Evolutionary conservation across 2,113 vertebrate genomes (phyloP), one percentile per base, ranked within the genome.

Genomic region (Murina feae): DNA sequence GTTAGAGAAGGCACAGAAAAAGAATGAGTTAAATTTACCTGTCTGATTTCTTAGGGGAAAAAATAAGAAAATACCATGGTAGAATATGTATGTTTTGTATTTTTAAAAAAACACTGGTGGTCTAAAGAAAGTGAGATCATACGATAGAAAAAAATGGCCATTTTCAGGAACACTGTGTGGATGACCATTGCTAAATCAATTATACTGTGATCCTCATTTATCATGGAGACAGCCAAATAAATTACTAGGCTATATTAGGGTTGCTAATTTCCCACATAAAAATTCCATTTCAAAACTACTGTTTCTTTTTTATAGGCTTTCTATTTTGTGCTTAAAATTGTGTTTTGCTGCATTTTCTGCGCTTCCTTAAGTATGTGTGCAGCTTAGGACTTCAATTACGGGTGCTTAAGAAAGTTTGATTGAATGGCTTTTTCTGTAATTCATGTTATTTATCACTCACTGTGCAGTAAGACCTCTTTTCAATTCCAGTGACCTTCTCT

Each of bases 131-230:
- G 21, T 87, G 21, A 87, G 63, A 63, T 86, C 71, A 89, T 75
- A 9, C 30, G 39, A 53, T 53, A 65, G 71, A 86, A 87, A 94
- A 94, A 89, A 58, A 65, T 9, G 10, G 30, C 1, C 74, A 86
- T 82, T 94, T 93, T 86, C 79, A 86, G 63, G 65, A 92, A 71
- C 74, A 75, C 74, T 81, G 10, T 74, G 68, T 71, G 18, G 74
- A 86, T 74, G 74, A 44, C 79, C 89, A 90, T 6, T 93, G 86
- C 44, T 96, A 96, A 96, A 94, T 94, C 74, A 97, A 76, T 96
- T 96, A 72, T 17, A 13, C 6, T 4, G 1, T 83, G 49, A 65
- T 79, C 37, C 44, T 23, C 83, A 96, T 96, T 60, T 32, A 80
- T 96, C 94, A 83, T 28, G 6, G 49, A 96, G 94, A 95, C 69